Base-by-base conservation (phyloP, 2,113 vertebrate genomes). In the Glaucidium brasilianum region DNA sequence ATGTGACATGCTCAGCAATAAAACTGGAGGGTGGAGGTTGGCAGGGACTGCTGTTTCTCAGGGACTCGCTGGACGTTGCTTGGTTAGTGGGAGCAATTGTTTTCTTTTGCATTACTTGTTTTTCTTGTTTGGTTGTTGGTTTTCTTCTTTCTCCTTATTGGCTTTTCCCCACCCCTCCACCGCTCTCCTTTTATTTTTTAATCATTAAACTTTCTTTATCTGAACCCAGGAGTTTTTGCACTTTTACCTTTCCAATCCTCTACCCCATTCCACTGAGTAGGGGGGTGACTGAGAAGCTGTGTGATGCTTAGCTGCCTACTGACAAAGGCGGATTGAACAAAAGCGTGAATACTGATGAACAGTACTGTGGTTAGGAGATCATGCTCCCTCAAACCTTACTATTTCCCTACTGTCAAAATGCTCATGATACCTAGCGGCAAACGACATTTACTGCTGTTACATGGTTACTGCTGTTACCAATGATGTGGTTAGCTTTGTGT, bases 151-250 rank as follows among this genome's bases (percentile, higher is more conserved):
- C 23, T 22, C 19, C 11, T 29, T 59, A 16, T 49, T 59, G 27
- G 27, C 15, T 21, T 25, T 8, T 4, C 5, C 1, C 1, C 5
- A 43, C 45, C 45, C 14, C 6, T 7, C 5, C 30, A 11, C 18
- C 6, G 7, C 6, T 23, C 18, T 6, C 30, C 18, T 23, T 55
- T 39, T 39, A n/a, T n/a, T 43, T 77, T 43, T 23, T 18, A 34
- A 71, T 10, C 39, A 27, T 69, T 34, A 41, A 60, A 83, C 11
- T 52, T 50, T 23, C 32, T 43, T 45, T 53, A 45, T 63, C 58
- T 53, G 20, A 73, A 23, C 25, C 25, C 15, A 26, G 0, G 4
- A 26, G 12, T 26, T 73, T 37, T 53, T 74, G 21, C 10, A 35
- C 13, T 45, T 64, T 74, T 47, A 47, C 11, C 5, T 10, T 64